phyloP scores from a whole-genome alignment of 2,113 vertebrate genomes.

The Lampris incognitus region DNA sequence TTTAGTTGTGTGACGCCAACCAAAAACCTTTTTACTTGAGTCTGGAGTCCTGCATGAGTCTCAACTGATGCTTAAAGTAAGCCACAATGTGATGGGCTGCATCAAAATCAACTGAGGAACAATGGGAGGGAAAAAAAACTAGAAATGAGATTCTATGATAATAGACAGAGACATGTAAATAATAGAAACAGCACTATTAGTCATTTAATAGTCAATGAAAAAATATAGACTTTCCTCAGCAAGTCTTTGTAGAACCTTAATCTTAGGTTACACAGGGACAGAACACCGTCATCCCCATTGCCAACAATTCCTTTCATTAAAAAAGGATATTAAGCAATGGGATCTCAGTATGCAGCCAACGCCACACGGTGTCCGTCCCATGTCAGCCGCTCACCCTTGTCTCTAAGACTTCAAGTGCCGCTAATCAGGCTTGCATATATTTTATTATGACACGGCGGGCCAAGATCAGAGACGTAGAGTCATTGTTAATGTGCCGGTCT shows the following conservation, averaged over 20 bases:
- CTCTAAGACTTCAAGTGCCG: slow-evolving; percentile 55
- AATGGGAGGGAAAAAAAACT: too few species aligned
- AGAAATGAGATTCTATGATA: too few species aligned
- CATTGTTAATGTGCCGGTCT: slow-evolving; percentile 59
- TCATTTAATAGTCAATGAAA: too few species aligned
- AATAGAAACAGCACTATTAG: too few species aligned
- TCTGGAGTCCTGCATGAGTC: too few species aligned
- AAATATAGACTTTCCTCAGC: too few species aligned
- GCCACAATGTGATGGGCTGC: too few species aligned
- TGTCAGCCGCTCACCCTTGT: slow-evolving; percentile 39
- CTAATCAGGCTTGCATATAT: slow-evolving; percentile 74
- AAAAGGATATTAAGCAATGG: slow-evolving; percentile 17
- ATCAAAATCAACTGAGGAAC: too few species aligned
- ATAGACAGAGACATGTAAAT: too few species aligned
- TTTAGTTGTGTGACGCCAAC: too few species aligned
- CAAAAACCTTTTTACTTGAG: too few species aligned
- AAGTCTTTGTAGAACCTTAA: background rate
- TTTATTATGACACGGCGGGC: slow-evolving; percentile 62
- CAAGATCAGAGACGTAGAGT: slow-evolving; percentile 57
- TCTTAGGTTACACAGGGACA: background rate
- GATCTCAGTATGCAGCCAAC: slow-evolving; percentile 50
- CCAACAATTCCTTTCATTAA: slow-evolving; percentile 24
- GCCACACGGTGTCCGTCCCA: slow-evolving; percentile 55
- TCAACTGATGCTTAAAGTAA: too few species aligned
- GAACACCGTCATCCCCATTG: background rate